Evolutionary conservation across 2,888 invertebrate species (phyloP), one percentile per base, ranked within the genome.

Genomic region (Coenonympha glycerion): DNA sequence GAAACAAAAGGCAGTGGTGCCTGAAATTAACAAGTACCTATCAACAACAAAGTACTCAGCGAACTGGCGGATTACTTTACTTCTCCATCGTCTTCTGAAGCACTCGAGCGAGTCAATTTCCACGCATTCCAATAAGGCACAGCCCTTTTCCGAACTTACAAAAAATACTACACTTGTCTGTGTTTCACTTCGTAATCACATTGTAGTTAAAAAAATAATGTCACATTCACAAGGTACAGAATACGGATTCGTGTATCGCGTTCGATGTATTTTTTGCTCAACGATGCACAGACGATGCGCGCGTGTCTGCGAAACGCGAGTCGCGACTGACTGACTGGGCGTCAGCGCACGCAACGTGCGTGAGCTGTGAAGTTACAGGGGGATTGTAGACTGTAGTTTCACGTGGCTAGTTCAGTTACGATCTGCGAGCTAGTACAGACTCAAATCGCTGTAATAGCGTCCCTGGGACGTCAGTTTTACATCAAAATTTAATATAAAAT

Each of bases 31-130:
- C 44, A 36, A 36, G n/a, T n/a, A n/a, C n/a, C n/a, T n/a, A n/a
- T n/a, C 37, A 37, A 39, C 41, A 51, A 33, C 13, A 16, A 37
- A 71, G 68, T 75, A 75, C 68, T 71, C 71, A 68, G 67, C 63
- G 28, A 24, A 36, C 26, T 65, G 65, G 65, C 65, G 67, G 69
- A 69, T 71, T 73, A 71, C 71, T 73, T 71, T 73, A 71, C 71
- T 73, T 69, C 72, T 76, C 71, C 76, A 77, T 66, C 69, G 66
- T 76, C 72, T 73, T 73, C 70, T 60, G 59, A 62, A 64, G 62
- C 68, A 64, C 61, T 80, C 73, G 68, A 66, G 79, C 76, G 74
- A 61, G 71, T 71, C 77, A 69, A 79, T 80, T 77, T 79, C 77
- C 76, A 76, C 70, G 70, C 79, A 57, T 56, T 54, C 53, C 56